Base-by-base conservation (phyloP, 2,113 vertebrate genomes). In the Rhabdornis inornatus region DNA sequence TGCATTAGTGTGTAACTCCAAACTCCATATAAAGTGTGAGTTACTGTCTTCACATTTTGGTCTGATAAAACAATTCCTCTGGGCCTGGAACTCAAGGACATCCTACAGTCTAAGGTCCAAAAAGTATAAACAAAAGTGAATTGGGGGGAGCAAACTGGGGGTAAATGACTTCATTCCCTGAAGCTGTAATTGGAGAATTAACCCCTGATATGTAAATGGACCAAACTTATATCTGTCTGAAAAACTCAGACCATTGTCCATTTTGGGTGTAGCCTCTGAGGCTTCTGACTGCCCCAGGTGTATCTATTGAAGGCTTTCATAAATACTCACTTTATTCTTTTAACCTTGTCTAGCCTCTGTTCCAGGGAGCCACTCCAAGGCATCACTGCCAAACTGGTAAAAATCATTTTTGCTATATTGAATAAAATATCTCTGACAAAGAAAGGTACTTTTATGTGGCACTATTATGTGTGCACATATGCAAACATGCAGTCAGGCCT, bases 381-480 rank as follows among this genome's bases (percentile, higher is more conserved):
- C 28, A 60, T 20, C 44, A 39, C 10, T 6, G 25, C 33, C 9
- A 50, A 70, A 31, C 9, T 24, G 35, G 18, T 53, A 70, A 86
- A 44, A 5, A 64, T 12, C 9, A 10, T 13, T 47, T 66, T 64
- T 57, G 39, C 40, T 55, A 7, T 6, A 16, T 8, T 44, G 10
- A 85, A 10, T 93, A 45, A 71, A 70, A 44, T 4, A 35, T 9
- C 25, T 79, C 35, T 23, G 24, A 50, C 42, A 47, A 74, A 49
- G 61, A n/a, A 49, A 37, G 7, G 15, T 4, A 37, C 5, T 52
- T 52, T 28, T 52, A 52, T 16, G 50, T 27, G 13, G 17, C n/a
- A 19, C 20, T 30, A 12, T 13, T 10, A 16, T 1, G 0, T 33
- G 33, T 52, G 18, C 31, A 44, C 7, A 11, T 5, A 3, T 8